A percentile compares a stretch with the other conserved stretches of the same genome.
Conservation (phyloP, 2,113 vertebrate genomes). For the Psittacara wagleri region DNA sequence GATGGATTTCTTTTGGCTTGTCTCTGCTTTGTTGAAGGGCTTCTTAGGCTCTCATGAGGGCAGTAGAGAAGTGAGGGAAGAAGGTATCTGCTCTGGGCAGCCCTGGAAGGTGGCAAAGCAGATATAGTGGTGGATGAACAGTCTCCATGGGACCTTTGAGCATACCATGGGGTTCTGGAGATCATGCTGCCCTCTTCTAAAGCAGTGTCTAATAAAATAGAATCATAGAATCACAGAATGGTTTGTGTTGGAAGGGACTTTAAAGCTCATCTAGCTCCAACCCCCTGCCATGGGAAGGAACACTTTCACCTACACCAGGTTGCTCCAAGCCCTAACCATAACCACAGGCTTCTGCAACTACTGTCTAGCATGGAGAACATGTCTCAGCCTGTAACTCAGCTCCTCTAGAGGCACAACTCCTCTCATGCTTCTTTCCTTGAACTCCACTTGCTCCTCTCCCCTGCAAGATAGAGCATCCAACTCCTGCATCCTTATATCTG, state of each 20-base stretch:
- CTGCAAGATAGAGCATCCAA: background rate
- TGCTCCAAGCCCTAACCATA: background rate
- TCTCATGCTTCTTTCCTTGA: background rate
- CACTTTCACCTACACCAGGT: background rate
- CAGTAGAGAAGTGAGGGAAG: background rate
- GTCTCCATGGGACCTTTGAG: background rate
- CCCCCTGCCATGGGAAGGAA: background rate
- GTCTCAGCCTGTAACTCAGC: background rate
- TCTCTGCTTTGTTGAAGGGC: background rate
- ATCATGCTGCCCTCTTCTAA: background rate
- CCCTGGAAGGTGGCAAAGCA: background rate
- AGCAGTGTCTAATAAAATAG: background rate
- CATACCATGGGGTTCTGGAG: background rate
- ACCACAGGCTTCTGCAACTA: background rate
- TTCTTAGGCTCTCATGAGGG: background rate
- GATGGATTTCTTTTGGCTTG: background rate
- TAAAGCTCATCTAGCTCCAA: background rate
- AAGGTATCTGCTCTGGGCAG: background rate
- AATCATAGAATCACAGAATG: background rate
- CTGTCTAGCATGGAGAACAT: background rate
- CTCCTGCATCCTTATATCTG: background rate
- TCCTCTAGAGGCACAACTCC: background rate
- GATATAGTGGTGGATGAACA: background rate
- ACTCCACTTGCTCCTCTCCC: background rate
- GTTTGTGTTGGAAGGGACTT: background rate